Conservation (phyloP, 2,113 vertebrate species). For the Thomomys bottae region DNA sequence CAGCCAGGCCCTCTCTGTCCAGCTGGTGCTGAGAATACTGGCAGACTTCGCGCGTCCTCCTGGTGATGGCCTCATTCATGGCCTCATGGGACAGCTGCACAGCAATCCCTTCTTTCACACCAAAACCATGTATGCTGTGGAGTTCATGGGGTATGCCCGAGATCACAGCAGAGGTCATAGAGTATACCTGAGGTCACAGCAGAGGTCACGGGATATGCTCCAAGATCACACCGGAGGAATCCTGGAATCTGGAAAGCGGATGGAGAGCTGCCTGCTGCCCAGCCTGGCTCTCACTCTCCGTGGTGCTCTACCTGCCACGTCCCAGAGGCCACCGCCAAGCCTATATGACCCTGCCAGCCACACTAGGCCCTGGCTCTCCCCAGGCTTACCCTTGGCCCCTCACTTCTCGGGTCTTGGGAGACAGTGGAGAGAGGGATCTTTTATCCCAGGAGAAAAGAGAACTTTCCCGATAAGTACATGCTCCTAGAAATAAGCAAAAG, state of each 20-base stretch:
- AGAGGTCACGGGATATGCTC: too few relatives aligned
- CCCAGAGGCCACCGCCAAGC: background rate
- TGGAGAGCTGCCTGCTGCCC: background rate
- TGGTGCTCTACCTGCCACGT: rapidly evolving
- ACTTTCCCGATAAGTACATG: background rate
- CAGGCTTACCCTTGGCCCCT: background rate
- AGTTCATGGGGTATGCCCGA: too few relatives aligned
- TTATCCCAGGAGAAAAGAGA: background rate
- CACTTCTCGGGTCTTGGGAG: background rate
- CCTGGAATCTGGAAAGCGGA: background rate
- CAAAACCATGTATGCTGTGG: background rate
- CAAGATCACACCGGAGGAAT: background rate
- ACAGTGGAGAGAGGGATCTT: rapidly evolving
- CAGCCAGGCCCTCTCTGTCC: too few relatives aligned
- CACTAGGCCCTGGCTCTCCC: background rate
- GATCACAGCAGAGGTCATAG: too few relatives aligned
- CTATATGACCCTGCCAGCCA: too few relatives aligned
- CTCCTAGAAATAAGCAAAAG: background rate
- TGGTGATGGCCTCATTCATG: too few relatives aligned
- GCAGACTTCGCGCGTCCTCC: too few relatives aligned
- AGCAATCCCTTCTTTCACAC: too few relatives aligned
- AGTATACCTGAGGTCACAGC: too few relatives aligned
- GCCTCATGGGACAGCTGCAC: background rate
- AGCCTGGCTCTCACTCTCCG: background rate
- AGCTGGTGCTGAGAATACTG: too few relatives aligned